A percentile compares a stretch with the other conserved stretches of the same genome.
Evolutionary conservation across 2,797 vertebrate species (phyloP).

Genomic region (Acanthurus leucopareius): DNA sequence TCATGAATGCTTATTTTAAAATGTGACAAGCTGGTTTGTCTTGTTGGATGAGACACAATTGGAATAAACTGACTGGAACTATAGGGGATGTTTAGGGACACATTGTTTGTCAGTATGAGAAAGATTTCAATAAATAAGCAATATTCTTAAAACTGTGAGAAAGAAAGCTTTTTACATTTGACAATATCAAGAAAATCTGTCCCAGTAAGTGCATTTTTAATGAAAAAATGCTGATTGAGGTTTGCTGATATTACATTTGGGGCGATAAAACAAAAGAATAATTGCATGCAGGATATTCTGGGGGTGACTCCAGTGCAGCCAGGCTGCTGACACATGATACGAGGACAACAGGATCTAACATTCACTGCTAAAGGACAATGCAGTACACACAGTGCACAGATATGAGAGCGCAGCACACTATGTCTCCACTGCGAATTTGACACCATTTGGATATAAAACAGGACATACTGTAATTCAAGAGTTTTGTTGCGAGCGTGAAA

Average conservation of each 20-base stretch:
- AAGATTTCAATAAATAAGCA: conserved; percentile 6
- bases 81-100: conserved; percentile 29
- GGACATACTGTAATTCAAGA: conserved; percentile 54
- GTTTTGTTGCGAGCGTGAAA: conserved; percentile 48
- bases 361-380: conserved; percentile 44
- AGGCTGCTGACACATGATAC: conserved; percentile 54
- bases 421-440: conserved; percentile 46
- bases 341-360: conserved; percentile 45
- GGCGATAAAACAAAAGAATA: neutral
- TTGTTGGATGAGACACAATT: conserved; percentile 49
- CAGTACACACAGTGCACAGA: conserved; percentile 38
- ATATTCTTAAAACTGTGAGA: neutral
- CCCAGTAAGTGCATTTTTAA: neutral
- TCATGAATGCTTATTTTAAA: conserved; percentile 61
- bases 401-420: conserved; percentile 30
- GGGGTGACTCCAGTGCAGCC: conserved; percentile 33
- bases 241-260: neutral
- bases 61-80: neutral
- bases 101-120: conserved; percentile 31
- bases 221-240: neutral
- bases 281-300: conserved; percentile 13
- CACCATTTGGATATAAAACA: conserved; percentile 35
- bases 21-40: conserved; percentile 52
- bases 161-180: neutral
- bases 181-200: neutral